Base-by-base conservation (phyloP, 2,888 invertebrate species). In the Lochmaea capreae region DNA sequence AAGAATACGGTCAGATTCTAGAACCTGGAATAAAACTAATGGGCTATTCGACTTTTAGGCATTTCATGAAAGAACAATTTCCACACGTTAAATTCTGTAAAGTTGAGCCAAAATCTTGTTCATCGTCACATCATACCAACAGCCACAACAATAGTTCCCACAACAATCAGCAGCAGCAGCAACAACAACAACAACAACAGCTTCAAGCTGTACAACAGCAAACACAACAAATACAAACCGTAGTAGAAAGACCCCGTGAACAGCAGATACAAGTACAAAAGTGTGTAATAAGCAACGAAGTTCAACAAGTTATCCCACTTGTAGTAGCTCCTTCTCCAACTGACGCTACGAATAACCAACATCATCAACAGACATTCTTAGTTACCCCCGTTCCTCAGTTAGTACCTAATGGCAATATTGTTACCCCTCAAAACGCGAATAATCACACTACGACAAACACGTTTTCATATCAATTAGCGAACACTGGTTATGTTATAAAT, bases 41-140 rank as follows among this genome's bases (percentile, higher is more conserved):
- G 93, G 94, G 94, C 0, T 94, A 94, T 82, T 93, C 94, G 1
- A 94, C 94, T 11, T 94, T 94, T 87, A 89, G 94, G 76, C 92
- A 93, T 80, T 94, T 94, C 83, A 93, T 94, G 92, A 94, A 93
- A 84, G 93, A 93, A 81, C 94, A 94, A 83, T 94, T 94, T 85
- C 93, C 94, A 1, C 92, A 93, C 81, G 92, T 94, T 5, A 93
- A 92, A 83, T 94, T 94, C 83, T 88, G 88, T 62, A 90, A 90
- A 82, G 83, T 89, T 16, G 92, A 92, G 76, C 90, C 91, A 0
- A 91, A 91, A 81, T 89, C 89, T 78, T 88, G 89, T 76, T 78
- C 78, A 68, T 66, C 72, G 43, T 66, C 77, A 3, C 77, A 63
- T 87, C 89, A 75, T 87, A 87, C 71, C 87, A 88, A 65, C 88